Evolutionary conservation across 2,113 vertebrate species (phyloP), one percentile per base, ranked within the genome.

Genomic region (Nycticryphes semicollaris): DNA sequence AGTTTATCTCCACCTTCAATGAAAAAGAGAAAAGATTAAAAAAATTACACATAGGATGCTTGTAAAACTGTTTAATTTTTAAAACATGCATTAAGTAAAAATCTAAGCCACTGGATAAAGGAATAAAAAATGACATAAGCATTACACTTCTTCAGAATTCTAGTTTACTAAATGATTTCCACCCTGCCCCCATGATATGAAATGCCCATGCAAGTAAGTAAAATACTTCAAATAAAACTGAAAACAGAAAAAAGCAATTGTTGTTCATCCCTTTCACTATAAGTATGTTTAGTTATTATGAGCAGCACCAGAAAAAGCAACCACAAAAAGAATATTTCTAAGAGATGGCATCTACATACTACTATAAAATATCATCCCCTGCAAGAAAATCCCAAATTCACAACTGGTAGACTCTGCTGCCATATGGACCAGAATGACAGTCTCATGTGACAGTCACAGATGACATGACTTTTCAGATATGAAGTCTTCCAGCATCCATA

Each of bases 1-100:
- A 67, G 87, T 6, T 66, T 62, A 83, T 72, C 48, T 85, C 57
- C 63, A 94, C 97, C 98, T 98, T 54, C 33, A 96, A 96, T 3
- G 39, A 72, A 84, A 96, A 73, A 90, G 33, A 70, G 8, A 63
- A 84, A 37, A 89, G 1, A 31, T 54, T 43, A 3, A 69, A 59
- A 72, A 31, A 59, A 54, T 12, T 45, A 77, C 8, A 43, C 16
- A 25, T 0, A 31, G 48, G 27, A 73, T 59, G 48, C 12, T 88
- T 28, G 19, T 53, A 64, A 83, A 90, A 62, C 3, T 23, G 17
- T 57, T 92, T 48, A 17, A 18, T 39, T 91, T 84, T 74, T 27
- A 25, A 39, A 91, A 35, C 5, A n/a, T 5, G 5, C 27, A 47
- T 24, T 72, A 77, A 39, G 33, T 50, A 83, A 31, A 84, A 86